Conservation (phyloP, 1,140 invertebrate genomes). For the Eumeta japonica region DNA sequence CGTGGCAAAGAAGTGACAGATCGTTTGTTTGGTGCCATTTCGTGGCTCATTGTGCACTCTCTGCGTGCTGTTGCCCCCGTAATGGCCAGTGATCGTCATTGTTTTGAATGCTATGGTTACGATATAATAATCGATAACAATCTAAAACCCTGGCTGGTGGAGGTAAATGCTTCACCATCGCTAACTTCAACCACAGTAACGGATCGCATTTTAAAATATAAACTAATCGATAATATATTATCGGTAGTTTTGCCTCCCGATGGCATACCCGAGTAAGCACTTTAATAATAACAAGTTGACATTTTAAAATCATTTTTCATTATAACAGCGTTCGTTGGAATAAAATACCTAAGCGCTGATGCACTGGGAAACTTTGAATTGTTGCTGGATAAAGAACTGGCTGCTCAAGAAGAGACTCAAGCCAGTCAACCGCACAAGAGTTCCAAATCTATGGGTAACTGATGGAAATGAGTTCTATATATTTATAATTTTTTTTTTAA, state of each 20-base stretch:
- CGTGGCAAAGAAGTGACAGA: slow-evolving; percentile 83
- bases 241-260: slow-evolving; percentile 86
- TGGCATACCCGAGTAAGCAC: slow-evolving; percentile 86
- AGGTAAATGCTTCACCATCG: slow-evolving; percentile 92
- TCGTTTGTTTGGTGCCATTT: slow-evolving; percentile 77
- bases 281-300: no score
- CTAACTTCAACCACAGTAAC: slow-evolving; percentile 90
- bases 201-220: slow-evolving; percentile 92
- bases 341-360: slow-evolving; percentile 75
- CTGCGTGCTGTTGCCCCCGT: slow-evolving; percentile 78
- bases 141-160: slow-evolving; percentile 83
- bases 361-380: slow-evolving; percentile 84
- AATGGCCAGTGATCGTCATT: slow-evolving; percentile 74
- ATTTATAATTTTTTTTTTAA: no score
- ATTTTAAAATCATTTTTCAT: no score
- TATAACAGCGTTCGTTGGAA: slow-evolving; percentile 88
- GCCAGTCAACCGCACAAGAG: no score
- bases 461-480: no score
- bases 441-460: no score
- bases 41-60: slow-evolving; percentile 85
- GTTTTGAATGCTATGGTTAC: slow-evolving; percentile 89
- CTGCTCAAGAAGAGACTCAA: neutral
- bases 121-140: slow-evolving; percentile 84
- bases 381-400: slow-evolving; percentile 79
- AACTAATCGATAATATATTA: slow-evolving; percentile 90